phyloP scores from a whole-genome alignment of 2,888 invertebrate genomes.

The Drosophila mimetica region DNA sequence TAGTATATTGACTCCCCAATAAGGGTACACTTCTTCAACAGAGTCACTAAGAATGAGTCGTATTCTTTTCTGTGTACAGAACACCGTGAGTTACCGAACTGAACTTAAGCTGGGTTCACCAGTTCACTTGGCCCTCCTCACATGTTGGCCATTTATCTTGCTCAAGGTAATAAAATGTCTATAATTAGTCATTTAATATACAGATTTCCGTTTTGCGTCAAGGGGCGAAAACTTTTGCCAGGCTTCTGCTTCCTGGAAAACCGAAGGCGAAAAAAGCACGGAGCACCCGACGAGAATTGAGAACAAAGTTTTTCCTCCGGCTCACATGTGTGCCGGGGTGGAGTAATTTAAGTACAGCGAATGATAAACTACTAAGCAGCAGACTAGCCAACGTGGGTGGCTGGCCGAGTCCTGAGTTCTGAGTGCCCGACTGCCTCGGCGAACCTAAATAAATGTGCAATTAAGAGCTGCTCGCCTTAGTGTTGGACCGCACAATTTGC shows the following conservation, averaged over 20 bases:
- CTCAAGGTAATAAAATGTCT: conserved; percentile 82
- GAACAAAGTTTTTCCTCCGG: conserved; percentile 64
- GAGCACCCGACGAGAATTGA: conserved; percentile 41
- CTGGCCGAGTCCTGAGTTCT: conserved; percentile 18
- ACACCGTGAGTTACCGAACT: conserved; percentile 4
- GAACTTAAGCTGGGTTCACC: conserved; percentile 17
- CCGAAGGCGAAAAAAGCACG: conserved; percentile 14
- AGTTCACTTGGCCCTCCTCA: conserved; percentile 42
- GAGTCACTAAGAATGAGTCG: not conserved
- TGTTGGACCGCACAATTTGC: conserved; percentile 79
- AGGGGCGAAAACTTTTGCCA: conserved; percentile 78
- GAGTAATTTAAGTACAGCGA: conserved; percentile 77
- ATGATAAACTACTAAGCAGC: conserved; percentile 80
- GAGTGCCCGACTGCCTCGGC: conserved; percentile 46
- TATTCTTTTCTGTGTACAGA: not conserved
- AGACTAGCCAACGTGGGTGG: conserved; percentile 20
- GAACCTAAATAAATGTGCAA: conserved; percentile 83
- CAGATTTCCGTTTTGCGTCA: conserved; percentile 82
- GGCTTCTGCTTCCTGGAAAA: conserved; percentile 31
- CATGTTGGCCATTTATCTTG: conserved; percentile 76
- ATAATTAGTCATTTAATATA: conserved; percentile 83
- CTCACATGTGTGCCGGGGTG: conserved; percentile 36
- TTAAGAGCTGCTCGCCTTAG: conserved; percentile 81
- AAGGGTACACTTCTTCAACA: no score
- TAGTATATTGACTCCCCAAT: no score